Evolutionary conservation across 2,888 invertebrate genomes (phyloP).

Genomic region (Seira ritae): DNA sequence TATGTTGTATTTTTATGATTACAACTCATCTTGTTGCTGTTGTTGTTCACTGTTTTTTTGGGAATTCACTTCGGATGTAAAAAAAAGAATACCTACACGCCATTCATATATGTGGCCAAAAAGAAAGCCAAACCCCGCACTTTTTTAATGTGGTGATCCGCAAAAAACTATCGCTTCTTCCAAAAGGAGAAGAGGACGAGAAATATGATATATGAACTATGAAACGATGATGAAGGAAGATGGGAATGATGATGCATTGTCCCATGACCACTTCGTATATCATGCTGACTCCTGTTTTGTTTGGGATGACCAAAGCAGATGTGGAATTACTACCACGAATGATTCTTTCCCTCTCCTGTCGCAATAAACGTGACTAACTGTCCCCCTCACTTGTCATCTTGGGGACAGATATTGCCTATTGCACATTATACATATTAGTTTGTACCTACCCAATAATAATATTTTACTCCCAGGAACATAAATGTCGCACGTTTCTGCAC

Average conservation of each 20-base stretch:
- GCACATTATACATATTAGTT: background rate
- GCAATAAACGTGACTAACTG: slow-evolving; percentile 42
- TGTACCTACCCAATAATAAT: no score
- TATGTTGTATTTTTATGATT: no score
- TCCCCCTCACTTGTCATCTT: slow-evolving; percentile 29
- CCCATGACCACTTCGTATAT: background rate
- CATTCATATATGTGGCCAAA: background rate
- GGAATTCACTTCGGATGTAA: no score
- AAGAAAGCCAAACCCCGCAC: background rate
- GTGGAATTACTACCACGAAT: slow-evolving; percentile 43
- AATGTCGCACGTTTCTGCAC: background rate
- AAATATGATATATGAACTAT: slow-evolving; percentile 2
- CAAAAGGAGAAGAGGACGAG: no score
- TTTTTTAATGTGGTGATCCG: background rate
- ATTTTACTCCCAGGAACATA: background rate
- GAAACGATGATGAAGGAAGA: background rate
- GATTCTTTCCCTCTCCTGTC: slow-evolving; percentile 39
- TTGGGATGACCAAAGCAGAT: slow-evolving; percentile 35
- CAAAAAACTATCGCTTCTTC: background rate
- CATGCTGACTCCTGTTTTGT: slow-evolving; percentile 1
- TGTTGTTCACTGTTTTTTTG: no score
- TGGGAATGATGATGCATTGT: background rate
- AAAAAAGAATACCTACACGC: background rate
- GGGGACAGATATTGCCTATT: background rate
- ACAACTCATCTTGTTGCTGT: no score